phyloP scores from a whole-genome alignment of 1,140 invertebrate species.

The Heliconius melpomene region DNA sequence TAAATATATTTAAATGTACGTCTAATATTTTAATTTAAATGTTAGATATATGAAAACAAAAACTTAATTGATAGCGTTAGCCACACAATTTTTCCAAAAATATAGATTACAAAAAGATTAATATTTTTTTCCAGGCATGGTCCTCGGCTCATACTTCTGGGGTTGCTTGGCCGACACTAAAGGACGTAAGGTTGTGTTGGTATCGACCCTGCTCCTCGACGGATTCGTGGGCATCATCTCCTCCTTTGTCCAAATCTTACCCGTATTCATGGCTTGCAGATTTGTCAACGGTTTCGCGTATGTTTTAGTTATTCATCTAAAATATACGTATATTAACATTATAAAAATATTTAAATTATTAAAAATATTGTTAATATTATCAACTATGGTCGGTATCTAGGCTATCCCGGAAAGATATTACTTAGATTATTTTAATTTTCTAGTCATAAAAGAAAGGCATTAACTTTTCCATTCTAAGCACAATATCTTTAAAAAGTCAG shows the following conservation, averaged over 20 bases:
- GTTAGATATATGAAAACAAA: too few relatives aligned
- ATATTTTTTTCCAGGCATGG: conserved; percentile 85
- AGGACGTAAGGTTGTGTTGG: conserved; percentile 88
- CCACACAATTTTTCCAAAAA: too few relatives aligned
- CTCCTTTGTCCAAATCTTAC: conserved; percentile 88
- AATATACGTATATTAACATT: background rate
- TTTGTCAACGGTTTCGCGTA: conserved; percentile 94
- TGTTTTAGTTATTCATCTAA: conserved; percentile 67
- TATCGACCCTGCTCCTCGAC: conserved; percentile 89
- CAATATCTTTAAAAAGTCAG: too few relatives aligned
- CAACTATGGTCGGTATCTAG: too few relatives aligned
- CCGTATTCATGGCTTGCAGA: conserved; percentile 88
- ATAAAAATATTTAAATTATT: background rate
- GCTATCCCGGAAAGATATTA: too few relatives aligned
- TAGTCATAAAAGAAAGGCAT: too few relatives aligned
- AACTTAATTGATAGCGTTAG: too few relatives aligned
- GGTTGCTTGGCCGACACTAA: conserved; percentile 92
- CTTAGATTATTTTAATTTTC: too few relatives aligned
- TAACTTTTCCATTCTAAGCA: too few relatives aligned
- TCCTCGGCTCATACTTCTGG: conserved; percentile 94
- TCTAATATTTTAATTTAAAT: too few relatives aligned
- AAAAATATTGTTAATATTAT: too few relatives aligned
- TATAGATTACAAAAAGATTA: conserved; percentile 43
- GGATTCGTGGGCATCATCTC: conserved; percentile 88
- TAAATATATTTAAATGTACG: too few relatives aligned